Base-by-base conservation (phyloP, 2,797 vertebrate genomes). In the Lepilemur ruficaudatus region DNA sequence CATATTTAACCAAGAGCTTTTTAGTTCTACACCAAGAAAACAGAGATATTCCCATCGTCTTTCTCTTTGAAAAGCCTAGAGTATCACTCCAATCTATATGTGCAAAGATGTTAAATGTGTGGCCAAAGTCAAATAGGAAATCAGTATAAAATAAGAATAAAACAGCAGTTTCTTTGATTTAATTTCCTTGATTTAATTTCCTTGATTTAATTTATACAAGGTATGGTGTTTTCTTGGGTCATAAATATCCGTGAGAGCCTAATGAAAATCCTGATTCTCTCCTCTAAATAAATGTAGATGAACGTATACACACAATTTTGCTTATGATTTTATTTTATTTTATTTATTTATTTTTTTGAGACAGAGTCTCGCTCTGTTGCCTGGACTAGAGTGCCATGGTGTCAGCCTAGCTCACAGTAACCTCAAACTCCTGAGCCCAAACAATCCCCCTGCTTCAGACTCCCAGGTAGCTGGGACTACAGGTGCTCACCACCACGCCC, bases 91-190 rank as follows among this genome's bases (percentile, higher is more conserved):
- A 87, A 87, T 28, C 12, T 69, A 41, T 55, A 52, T 1, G 48
- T 14, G 46, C 12, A 82, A 90, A 90, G 12, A 73, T 86, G 50
- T 83, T 65, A 92, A 85, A 85, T 75, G 90, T 43, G 30, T 59
- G 65, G 13, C 67, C 57, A 48, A 17, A 8, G 41, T 65, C 41
- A 86, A 94, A 59, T 25, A 87, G 55, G 32, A 93, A 87, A 67
- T 61, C 28, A 52, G 48, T 32, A 8, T 93, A 57, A 80, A 91
- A n/a, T 93, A 20, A 90, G 70, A 78, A 93, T 59, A 97, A 93
- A 87, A 87, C 41, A 90, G 61, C 7, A 90, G 20, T 1, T 87
- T 87, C 25, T 4, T n/a, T 89, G 8, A 86, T 52, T 90, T 87
- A 87, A 73, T 72, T 80, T 93, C 41, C 12, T n/a, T 89, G 8